Evolutionary conservation across 2,888 invertebrate genomes (phyloP).

Genomic region (Leptopterna dolabrata): DNA sequence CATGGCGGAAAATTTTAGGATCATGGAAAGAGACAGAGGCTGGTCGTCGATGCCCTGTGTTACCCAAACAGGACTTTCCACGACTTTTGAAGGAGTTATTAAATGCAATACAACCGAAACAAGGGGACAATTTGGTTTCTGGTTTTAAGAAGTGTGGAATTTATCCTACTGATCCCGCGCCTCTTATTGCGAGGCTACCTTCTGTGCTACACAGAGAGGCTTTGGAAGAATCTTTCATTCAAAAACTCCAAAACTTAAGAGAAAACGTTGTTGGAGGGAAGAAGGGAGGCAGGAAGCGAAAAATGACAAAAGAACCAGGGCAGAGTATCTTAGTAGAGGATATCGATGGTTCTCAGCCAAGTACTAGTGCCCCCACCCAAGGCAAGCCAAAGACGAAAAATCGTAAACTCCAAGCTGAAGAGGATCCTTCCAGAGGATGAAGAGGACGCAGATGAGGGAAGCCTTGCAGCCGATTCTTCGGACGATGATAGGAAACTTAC

Average conservation of each 20-base stretch:
- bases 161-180: background rate
- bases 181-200: background rate
- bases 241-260: background rate
- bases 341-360: background rate
- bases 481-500: too few species aligned
- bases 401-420: too few species aligned
- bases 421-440: background rate
- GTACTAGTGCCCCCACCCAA: background rate
- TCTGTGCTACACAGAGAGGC: background rate
- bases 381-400: too few species aligned
- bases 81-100: conserved; percentile 35
- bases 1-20: conserved; percentile 56
- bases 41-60: background rate
- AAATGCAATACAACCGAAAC: background rate
- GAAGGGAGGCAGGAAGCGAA: background rate
- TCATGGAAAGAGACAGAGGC: conserved; percentile 51
- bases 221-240: background rate
- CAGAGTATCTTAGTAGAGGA: background rate
- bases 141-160: background rate
- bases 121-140: background rate
- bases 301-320: background rate
- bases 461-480: background rate
- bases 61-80: conserved; percentile 57
- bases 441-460: background rate
- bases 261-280: background rate